These are phyloP conservation scores for Hephaestus fuliginosus DNA, from an alignment of 2,797 vertebrate species.

Conservation along the genomic window DNA sequence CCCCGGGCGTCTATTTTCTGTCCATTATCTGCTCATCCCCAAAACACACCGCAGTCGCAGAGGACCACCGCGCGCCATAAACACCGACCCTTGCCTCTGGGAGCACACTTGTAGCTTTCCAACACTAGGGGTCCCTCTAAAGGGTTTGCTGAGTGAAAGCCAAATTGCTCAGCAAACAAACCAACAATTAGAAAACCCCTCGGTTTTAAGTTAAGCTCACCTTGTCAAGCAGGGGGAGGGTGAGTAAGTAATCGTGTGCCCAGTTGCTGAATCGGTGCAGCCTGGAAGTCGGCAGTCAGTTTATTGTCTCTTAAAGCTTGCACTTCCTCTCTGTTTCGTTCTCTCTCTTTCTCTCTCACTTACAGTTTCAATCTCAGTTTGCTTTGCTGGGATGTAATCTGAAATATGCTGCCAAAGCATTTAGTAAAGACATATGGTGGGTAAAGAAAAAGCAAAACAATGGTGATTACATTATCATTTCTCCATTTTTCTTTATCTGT, in stretches of 20 bases:
- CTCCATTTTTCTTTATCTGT: neutral
- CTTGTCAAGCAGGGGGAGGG: slow-evolving; percentile 19
- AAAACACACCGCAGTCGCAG: slow-evolving; percentile 23
- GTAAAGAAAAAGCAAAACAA: neutral
- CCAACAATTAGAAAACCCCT: slow-evolving; percentile 50
- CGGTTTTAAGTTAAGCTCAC: slow-evolving; percentile 47
- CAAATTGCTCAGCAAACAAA: slow-evolving; percentile 57
- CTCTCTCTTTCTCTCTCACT: slow-evolving; percentile 1
- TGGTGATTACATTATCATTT: neutral
- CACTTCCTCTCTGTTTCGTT: slow-evolving; percentile 2
- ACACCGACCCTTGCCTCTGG: neutral
- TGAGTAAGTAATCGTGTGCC: slow-evolving; percentile 16
- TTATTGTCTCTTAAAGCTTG: slow-evolving; percentile 52
- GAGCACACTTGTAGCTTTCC: slow-evolving; percentile 41
- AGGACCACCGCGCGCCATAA: slow-evolving; percentile 20
- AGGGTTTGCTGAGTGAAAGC: slow-evolving; percentile 54
- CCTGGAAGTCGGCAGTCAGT: slow-evolving; percentile 49
- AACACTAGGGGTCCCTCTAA: slow-evolving; percentile 74
- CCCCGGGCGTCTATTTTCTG: slow-evolving; percentile 37
- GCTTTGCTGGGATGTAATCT: neutral
- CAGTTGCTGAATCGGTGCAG: slow-evolving; percentile 34
- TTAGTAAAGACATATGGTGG: neutral
- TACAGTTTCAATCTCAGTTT: slow-evolving; percentile 10
- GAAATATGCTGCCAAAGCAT: neutral
- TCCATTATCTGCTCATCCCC: slow-evolving; percentile 47